Base-by-base conservation (phyloP, 2,113 vertebrate genomes). In the Typhlomys cinereus region DNA sequence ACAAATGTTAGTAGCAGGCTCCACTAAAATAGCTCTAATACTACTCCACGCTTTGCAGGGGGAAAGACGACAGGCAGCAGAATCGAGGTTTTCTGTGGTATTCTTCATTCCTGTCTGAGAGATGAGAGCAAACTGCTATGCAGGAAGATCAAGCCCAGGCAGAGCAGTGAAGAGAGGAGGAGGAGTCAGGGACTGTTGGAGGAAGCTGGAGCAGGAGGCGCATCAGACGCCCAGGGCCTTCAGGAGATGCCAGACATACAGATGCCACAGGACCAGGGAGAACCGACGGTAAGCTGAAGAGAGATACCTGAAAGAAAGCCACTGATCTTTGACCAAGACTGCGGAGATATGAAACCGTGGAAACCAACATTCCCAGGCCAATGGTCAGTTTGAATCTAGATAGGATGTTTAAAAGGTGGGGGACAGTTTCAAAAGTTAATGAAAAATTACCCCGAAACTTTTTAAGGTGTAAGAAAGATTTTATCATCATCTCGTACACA, bases 181-280 rank as follows among this genome's bases (percentile, higher is more conserved):
- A 59, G 41, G 15, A 59, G 5, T 3, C 21, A 21, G 13, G 25
- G 1, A 13, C 27, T 13, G 1, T 7, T 0, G 21, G 64, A 44
- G 5, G 10, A 25, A 4, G n/a, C 57, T 46, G 5, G 6, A 71
- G 67, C 5, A 31, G 5, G 21, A 92, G 13, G 21, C 6, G 8
- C 27, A 31, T 27, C 13, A 73, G n/a, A 39, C 21, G 21, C 41
- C 6, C 44, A 11, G 41, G 12, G 14, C 12, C 11, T 79, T 7
- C 39, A 66, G 0, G n/a, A 20, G 52, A 59, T 52, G 21, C 2
- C 17, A 21, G 21, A 0, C 14, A 27, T 13, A 7, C 13, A 13
- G 29, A 57, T 15, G 76, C 27, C 29, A 14, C 20, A 36, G 64
- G n/a, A 21, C 39, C 69, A 83, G 34, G 29, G 15, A 5, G 67